Evolutionary conservation across 2,888 invertebrate species (phyloP).

Genomic region (Dryococelus australis): DNA sequence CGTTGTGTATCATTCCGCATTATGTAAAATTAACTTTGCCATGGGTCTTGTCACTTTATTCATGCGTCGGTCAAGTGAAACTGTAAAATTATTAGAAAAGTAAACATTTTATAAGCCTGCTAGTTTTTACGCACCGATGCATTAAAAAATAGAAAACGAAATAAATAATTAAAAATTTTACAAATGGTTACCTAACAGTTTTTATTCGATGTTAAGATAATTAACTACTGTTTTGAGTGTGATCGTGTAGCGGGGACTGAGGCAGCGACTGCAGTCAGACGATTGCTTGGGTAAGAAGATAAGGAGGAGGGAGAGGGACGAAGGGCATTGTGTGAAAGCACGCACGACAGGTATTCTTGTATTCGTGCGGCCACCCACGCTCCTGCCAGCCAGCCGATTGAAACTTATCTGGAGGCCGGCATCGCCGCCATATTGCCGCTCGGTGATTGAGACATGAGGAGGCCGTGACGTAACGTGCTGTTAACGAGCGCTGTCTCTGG

Average conservation of each 20-base stretch:
- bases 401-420: slow-evolving; percentile 16
- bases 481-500: slow-evolving; percentile 16
- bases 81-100: too few species aligned
- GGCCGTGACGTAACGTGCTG: slow-evolving; percentile 10
- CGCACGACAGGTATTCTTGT: slow-evolving; percentile 10
- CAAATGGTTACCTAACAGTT: too few species aligned
- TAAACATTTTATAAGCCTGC: too few species aligned
- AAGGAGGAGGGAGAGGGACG: background rate
- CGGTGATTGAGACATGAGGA: slow-evolving; percentile 16
- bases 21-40: too few species aligned
- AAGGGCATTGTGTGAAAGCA: slow-evolving; percentile 16
- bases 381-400: background rate
- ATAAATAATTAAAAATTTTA: too few species aligned
- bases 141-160: too few species aligned
- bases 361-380: slow-evolving; percentile 16
- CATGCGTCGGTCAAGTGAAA: too few species aligned
- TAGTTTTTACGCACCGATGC: too few species aligned
- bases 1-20: too few species aligned
- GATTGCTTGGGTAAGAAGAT: too few species aligned
- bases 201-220: too few species aligned
- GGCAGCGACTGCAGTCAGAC: background rate
- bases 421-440: slow-evolving; percentile 10
- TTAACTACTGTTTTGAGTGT: background rate
- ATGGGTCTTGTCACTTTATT: too few species aligned
- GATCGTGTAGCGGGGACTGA: background rate